phyloP scores from a whole-genome alignment of 2,113 vertebrate species.

The Panthera tigris region DNA sequence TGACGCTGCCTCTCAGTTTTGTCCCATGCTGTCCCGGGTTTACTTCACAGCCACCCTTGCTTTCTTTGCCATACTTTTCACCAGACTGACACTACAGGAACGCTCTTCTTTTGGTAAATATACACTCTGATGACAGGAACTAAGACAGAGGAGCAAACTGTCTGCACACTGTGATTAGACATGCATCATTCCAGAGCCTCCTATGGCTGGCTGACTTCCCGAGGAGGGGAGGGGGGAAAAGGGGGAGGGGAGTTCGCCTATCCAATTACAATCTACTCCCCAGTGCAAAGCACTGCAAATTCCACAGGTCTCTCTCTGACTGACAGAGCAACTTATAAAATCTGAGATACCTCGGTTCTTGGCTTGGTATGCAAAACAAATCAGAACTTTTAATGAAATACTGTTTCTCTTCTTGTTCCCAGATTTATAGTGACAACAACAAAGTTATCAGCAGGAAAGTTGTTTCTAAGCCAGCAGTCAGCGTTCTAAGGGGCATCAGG shows the following conservation, averaged over 20 bases:
- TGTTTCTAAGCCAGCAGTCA: background rate
- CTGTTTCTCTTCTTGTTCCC: background rate
- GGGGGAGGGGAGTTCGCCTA: background rate
- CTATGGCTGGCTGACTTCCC: background rate
- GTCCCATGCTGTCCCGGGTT: background rate
- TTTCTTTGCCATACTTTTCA: background rate
- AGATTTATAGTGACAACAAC: background rate
- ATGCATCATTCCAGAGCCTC: background rate
- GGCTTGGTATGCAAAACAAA: background rate
- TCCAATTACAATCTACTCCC: background rate
- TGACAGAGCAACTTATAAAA: background rate
- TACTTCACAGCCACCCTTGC: accelerated
- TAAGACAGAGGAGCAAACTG: background rate
- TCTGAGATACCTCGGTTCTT: background rate
- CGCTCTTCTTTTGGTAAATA: background rate
- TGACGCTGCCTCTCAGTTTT: background rate
- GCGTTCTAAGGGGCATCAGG: background rate
- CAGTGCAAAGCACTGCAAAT: background rate
- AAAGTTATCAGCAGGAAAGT: background rate
- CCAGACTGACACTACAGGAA: background rate
- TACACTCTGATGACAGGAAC: background rate
- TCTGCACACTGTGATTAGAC: background rate
- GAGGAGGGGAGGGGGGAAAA: background rate
- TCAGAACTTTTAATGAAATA: background rate
- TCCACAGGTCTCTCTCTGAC: background rate